Evolutionary conservation across 2,113 vertebrate genomes (phyloP).

Genomic region (Daubentonia madagascariensis): DNA sequence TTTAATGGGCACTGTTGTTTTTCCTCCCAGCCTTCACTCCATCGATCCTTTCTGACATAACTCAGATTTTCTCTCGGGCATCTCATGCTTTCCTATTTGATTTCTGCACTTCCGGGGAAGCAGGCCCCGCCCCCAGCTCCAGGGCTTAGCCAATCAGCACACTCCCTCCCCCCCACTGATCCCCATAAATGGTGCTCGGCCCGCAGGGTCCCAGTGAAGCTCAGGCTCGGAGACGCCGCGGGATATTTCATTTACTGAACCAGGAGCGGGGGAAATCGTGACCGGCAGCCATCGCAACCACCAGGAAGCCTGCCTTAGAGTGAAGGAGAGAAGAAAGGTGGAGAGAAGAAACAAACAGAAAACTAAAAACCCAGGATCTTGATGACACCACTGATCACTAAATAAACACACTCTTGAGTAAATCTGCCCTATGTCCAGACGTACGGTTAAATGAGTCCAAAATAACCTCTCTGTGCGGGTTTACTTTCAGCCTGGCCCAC

Average conservation of each 20-base stretch:
- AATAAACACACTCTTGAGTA: neutral
- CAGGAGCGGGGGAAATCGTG: neutral
- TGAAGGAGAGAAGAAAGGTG: neutral
- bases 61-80: neutral
- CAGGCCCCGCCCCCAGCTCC: neutral
- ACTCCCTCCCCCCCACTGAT: fast-evolving
- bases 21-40: neutral
- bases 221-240: neutral
- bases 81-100: neutral
- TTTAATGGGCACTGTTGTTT: neutral
- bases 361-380: neutral
- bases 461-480: neutral
- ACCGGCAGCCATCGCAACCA: too few relatives aligned
- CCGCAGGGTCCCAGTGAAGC: neutral
- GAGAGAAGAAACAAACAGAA: neutral
- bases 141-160: neutral
- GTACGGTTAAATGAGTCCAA: neutral
- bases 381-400: neutral
- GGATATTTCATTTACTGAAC: neutral
- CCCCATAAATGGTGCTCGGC: neutral
- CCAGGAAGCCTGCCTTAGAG: neutral
- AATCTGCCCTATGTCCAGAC: neutral
- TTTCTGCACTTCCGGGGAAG: neutral
- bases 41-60: neutral
- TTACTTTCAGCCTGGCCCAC: neutral